Conservation (phyloP, 2,113 vertebrate species). For the Dermatemys mawii region DNA sequence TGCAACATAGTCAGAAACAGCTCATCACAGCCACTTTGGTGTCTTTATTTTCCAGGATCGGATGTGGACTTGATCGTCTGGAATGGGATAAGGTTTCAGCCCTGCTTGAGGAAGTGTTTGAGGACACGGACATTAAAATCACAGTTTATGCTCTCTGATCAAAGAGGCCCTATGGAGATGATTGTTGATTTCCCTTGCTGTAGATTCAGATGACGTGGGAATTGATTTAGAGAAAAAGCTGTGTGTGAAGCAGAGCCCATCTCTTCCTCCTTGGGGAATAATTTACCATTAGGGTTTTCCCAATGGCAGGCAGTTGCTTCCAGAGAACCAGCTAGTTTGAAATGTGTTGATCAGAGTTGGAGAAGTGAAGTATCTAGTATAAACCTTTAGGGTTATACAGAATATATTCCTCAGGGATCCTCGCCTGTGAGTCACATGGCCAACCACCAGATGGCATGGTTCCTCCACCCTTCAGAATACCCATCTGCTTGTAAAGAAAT, state of each 20-base stretch:
- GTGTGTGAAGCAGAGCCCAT: neutral
- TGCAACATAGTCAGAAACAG: neutral
- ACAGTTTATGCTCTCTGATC: constrained; percentile 89
- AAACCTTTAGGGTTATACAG: accelerated
- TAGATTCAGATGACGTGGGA: neutral
- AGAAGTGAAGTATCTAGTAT: neutral
- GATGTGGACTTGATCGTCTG: constrained; percentile 92
- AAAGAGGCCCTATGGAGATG: neutral
- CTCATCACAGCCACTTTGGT: neutral
- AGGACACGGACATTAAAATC: constrained; percentile 84
- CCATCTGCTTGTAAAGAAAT: neutral
- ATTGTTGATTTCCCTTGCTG: neutral
- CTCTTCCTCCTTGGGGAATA: neutral
- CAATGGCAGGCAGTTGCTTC: neutral
- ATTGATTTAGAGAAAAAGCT: neutral
- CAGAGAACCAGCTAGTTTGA: neutral
- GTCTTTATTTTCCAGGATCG: constrained; percentile 84
- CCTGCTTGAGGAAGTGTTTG: constrained; percentile 89
- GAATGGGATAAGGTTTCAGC: constrained; percentile 86
- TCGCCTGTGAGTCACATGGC: neutral
- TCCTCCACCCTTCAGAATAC: neutral
- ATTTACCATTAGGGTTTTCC: neutral
- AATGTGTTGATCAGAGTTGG: neutral
- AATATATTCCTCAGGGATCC: neutral
- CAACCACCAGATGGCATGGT: constrained; percentile 54